phyloP scores from a whole-genome alignment of 2,888 invertebrate species.

The Clepsis dumicolana region DNA sequence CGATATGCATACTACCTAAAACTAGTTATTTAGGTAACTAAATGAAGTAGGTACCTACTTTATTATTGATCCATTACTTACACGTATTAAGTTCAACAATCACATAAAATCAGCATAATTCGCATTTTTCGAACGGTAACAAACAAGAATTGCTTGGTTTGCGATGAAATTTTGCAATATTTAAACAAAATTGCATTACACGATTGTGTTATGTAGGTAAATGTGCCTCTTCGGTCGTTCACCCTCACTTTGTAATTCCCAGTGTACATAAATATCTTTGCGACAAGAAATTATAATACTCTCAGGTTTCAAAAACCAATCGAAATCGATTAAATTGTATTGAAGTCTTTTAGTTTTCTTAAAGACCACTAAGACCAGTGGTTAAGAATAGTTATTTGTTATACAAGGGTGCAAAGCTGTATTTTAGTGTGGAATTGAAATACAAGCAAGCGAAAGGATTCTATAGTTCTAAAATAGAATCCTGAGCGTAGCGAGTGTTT shows the following conservation, averaged over 20 bases:
- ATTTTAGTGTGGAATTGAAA: too few species aligned
- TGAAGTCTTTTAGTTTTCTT: too few species aligned
- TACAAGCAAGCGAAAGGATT: too few species aligned
- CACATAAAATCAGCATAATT: constrained; percentile 26
- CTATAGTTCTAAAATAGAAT: too few species aligned
- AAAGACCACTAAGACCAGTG: too few species aligned
- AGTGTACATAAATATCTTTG: neutral
- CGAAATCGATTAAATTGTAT: too few species aligned
- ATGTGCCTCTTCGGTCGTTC: constrained; percentile 67
- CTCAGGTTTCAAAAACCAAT: too few species aligned
- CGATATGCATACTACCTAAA: neutral
- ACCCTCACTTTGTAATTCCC: constrained; percentile 52
- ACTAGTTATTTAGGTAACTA: neutral
- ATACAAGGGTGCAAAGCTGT: too few species aligned
- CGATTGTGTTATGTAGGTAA: constrained; percentile 67
- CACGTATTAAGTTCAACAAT: constrained; percentile 12
- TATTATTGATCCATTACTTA: constrained; percentile 3
- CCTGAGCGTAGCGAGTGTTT: too few species aligned
- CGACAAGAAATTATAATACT: too few species aligned
- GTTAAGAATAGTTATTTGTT: too few species aligned
- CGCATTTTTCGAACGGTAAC: constrained; percentile 29
- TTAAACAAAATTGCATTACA: constrained; percentile 63
- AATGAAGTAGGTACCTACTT: neutral
- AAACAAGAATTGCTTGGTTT: constrained; percentile 39
- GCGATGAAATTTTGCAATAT: constrained; percentile 51